These are phyloP conservation scores for Bettongia penicillata DNA, from an alignment of 2,113 vertebrate genomes.

Conservation along the genomic window DNA sequence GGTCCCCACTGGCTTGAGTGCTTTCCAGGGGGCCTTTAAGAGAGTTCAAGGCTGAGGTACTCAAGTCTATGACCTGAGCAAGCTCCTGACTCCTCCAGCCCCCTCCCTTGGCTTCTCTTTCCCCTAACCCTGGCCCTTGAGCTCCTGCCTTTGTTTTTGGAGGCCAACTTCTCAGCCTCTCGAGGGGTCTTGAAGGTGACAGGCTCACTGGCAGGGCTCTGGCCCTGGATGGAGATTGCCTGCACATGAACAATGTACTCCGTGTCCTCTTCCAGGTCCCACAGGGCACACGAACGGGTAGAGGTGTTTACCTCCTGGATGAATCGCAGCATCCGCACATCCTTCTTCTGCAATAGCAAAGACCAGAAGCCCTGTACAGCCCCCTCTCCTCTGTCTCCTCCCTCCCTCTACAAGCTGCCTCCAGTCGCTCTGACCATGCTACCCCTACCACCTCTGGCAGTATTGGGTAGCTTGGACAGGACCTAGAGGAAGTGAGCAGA, in stretches of 20 bases:
- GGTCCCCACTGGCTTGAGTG: neutral
- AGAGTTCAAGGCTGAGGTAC: neutral
- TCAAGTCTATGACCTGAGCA: neutral
- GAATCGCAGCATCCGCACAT: conserved; percentile 95
- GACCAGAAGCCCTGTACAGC: fast-evolving
- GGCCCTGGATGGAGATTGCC: conserved; percentile 95
- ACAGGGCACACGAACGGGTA: conserved; percentile 95
- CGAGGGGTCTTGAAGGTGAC: conserved; percentile 94
- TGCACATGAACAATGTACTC: conserved; percentile 97
- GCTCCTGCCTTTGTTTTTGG: conserved; percentile 93
- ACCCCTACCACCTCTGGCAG: too few relatives aligned
- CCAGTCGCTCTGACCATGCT: too few relatives aligned
- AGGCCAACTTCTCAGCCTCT: conserved; percentile 94
- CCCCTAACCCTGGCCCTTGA: conserved; percentile 44
- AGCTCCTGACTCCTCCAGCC: too few relatives aligned
- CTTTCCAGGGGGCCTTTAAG: neutral
- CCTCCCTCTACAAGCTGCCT: too few relatives aligned
- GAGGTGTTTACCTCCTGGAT: conserved; percentile 99
- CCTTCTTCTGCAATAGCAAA: conserved; percentile 90
- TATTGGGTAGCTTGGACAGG: too few relatives aligned
- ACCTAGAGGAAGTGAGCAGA: too few relatives aligned
- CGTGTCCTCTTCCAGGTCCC: conserved; percentile 97
- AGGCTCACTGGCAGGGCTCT: conserved; percentile 94
- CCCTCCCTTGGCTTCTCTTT: neutral
- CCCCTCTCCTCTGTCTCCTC: neutral